Base-by-base conservation (phyloP, 2,797 vertebrate species). In the Pipistrellus kuhlii region DNA sequence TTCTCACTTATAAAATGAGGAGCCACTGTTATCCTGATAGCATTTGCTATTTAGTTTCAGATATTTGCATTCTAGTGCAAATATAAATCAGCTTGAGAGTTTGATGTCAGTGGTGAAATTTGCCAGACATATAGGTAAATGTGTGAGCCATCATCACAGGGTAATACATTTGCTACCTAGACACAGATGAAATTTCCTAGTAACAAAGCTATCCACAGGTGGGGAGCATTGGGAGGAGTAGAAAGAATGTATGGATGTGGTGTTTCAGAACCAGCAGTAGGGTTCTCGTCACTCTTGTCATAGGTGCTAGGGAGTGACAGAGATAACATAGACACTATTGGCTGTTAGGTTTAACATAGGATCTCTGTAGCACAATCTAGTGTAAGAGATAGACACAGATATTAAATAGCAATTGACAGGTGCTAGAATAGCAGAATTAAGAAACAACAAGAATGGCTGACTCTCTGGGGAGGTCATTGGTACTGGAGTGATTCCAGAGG, bases 1-100 rank as follows among this genome's bases (percentile, higher is more conserved):
- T 21, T 72, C 55, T 87, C 72, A 85, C 68, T 90, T 90, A 25
- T 32, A 94, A 88, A 73, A 27, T 25, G 10, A 69, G 27, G 38
- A 68, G 5, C 51, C 18, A 32, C 85, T 78, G 15, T 81, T 51
- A 81, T 51, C 15, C 48, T 76, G 17, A 75, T 78, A 68, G 69
- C 30, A 35, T 59, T 95, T 35, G 10, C 55, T 85, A 27, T 90
- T 68, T 71, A 38, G 27, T 87, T 77, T 92, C 64, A 86, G 35
- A 41, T 76, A 9, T 12, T 85, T 90, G 55, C 62, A 55, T 44
- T 51, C 27, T 77, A 68, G 15, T 53, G 23, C 38, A 89, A 78
- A 93, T 90, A 18, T 59, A 59, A 59, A 27, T 96, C 66, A 92
- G 25, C 62, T 59, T 81, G 23, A 44, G 18, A 66, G 27, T 48